Conservation (phyloP, 1,140 invertebrate genomes). For the Zophobas morio region DNA sequence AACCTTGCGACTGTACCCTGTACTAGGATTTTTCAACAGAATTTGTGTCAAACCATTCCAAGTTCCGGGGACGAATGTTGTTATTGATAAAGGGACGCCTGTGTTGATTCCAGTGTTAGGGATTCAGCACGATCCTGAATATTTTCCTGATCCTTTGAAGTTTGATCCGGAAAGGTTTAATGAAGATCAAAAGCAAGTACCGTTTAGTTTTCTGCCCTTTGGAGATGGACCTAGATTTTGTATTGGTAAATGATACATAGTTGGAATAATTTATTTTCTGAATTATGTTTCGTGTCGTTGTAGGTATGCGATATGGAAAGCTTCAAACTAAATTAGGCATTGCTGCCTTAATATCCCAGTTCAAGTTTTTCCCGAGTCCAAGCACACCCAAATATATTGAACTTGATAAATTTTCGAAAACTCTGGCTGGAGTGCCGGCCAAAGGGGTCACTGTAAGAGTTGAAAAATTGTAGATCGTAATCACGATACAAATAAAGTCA, state of each 20-base stretch:
- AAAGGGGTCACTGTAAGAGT: constrained; percentile 20
- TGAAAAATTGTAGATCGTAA: background rate
- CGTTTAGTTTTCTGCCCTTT: constrained; percentile 71
- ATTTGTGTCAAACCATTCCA: constrained; percentile 63
- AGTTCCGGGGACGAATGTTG: constrained; percentile 56
- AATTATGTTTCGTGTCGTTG: constrained; percentile 13
- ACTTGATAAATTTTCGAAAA: constrained; percentile 26
- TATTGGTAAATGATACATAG: constrained; percentile 65
- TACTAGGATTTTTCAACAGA: constrained; percentile 64
- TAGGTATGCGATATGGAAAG: constrained; percentile 67
- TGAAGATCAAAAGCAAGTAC: constrained; percentile 65
- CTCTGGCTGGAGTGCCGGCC: background rate
- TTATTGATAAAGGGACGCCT: constrained; percentile 59
- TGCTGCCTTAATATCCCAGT: constrained; percentile 44
- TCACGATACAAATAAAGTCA: too few relatives aligned
- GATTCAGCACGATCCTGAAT: constrained; percentile 66
- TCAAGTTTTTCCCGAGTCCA: constrained; percentile 53
- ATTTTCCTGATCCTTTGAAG: constrained; percentile 73
- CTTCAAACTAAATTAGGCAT: constrained; percentile 48
- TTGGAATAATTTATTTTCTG: background rate
- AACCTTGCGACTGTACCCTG: constrained; percentile 67
- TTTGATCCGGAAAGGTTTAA: constrained; percentile 76
- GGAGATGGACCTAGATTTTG: constrained; percentile 73
- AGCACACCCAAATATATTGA: constrained; percentile 21
- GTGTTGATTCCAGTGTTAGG: constrained; percentile 59